These are phyloP conservation scores for Drosophila histrio DNA, from an alignment of 2,888 invertebrate genomes.

Conservation along the genomic window DNA sequence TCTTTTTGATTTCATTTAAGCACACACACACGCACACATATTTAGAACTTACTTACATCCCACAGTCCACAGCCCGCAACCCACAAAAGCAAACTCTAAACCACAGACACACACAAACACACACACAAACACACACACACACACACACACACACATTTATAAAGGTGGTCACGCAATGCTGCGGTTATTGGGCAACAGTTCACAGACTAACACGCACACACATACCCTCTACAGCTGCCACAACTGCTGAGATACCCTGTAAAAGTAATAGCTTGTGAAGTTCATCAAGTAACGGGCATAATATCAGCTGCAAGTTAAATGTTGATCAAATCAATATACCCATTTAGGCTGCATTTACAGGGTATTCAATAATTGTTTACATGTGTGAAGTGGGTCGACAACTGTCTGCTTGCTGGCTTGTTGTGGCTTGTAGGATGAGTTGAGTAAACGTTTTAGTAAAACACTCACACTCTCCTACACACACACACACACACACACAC, in stretches of 20 bases:
- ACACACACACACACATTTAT: slow-evolving; percentile 41
- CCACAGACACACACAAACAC: slow-evolving; percentile 24
- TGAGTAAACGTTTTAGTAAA: slow-evolving; percentile 38
- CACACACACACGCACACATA: slow-evolving; percentile 11
- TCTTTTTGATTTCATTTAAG: slow-evolving; percentile 56
- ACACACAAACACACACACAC: slow-evolving; percentile 30
- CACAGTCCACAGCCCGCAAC: slow-evolving; percentile 10
- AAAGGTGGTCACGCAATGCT: slow-evolving; percentile 71
- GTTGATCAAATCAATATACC: too few relatives aligned
- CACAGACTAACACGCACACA: slow-evolving; percentile 21
- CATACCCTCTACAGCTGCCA: not conserved
- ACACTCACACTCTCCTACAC: slow-evolving; percentile 12
- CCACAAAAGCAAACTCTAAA: slow-evolving; percentile 16
- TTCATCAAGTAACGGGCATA: not conserved
- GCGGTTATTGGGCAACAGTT: slow-evolving; percentile 53
- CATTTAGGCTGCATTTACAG: not conserved
- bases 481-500: not conserved
- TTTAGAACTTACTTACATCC: slow-evolving; percentile 8
- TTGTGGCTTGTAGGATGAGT: slow-evolving; percentile 34
- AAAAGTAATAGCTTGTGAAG: not conserved
- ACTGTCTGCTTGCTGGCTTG: slow-evolving; percentile 25
- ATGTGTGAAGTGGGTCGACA: slow-evolving; percentile 47
- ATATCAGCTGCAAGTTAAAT: too few relatives aligned
- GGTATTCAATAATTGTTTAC: slow-evolving; percentile 62
- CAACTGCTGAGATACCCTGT: slow-evolving; percentile 3